Percentiles rank a stretch among this genome's conserved stretches.
Evolutionary conservation across 2,113 vertebrate genomes (phyloP).

Genomic region (Oncorhynchus keta): DNA sequence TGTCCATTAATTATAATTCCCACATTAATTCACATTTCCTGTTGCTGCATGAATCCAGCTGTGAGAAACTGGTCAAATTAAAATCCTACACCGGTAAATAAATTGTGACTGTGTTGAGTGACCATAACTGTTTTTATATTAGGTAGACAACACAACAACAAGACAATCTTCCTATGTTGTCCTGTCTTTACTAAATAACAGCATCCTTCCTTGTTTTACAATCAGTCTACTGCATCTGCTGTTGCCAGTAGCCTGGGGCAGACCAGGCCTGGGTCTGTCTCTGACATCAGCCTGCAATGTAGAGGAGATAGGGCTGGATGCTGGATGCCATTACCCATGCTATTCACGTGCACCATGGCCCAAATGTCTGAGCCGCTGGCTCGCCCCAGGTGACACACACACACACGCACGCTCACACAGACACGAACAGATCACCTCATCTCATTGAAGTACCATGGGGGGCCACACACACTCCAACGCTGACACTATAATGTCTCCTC

Average conservation of each 20-base stretch:
- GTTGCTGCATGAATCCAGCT: too few species aligned
- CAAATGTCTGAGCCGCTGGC: slow-evolving; percentile 7
- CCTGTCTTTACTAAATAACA: background rate
- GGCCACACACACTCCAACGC: background rate
- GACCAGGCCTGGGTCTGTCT: background rate
- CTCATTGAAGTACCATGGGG: too few species aligned
- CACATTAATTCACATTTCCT: too few species aligned
- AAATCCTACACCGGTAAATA: too few species aligned
- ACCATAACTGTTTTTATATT: background rate
- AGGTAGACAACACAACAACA: background rate
- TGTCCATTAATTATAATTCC: too few species aligned
- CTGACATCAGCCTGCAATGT: background rate
- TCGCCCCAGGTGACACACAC: slow-evolving; percentile 15
- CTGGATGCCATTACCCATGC: slow-evolving; percentile 1
- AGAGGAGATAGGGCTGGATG: background rate
- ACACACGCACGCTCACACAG: too few species aligned
- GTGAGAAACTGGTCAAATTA: too few species aligned
- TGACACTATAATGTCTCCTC: background rate
- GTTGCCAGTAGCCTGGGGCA: background rate
- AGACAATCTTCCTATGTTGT: background rate
- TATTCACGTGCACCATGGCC: slow-evolving; percentile 31
- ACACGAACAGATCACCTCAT: too few species aligned
- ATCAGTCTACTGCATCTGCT: slow-evolving; percentile 1
- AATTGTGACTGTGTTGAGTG: background rate
- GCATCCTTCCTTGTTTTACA: background rate